phyloP scores from a whole-genome alignment of 2,888 invertebrate species.

The Anthoptus insignis region DNA sequence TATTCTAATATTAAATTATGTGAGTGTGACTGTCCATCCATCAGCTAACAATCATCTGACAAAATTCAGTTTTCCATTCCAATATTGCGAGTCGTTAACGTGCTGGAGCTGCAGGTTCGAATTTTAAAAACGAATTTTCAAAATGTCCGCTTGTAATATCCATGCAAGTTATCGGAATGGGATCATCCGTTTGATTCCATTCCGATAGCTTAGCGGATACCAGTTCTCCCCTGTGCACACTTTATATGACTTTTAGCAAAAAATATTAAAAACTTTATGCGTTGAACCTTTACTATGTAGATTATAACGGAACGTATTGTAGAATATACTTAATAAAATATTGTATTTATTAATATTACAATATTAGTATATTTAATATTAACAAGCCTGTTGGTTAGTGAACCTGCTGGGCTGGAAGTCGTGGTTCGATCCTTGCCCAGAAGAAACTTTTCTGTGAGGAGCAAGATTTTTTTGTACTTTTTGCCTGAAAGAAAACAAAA shows the following conservation, averaged over 20 bases:
- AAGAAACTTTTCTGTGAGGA: no score
- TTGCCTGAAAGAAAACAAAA: no score
- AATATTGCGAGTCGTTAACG: not conserved
- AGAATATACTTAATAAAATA: not conserved
- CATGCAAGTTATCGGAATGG: conserved; percentile 12
- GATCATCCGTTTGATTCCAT: conserved; percentile 14
- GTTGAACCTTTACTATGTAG: not conserved
- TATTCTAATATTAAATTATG: no score
- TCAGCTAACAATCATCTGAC: no score
- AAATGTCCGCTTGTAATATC: conserved; percentile 8
- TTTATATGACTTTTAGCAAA: conserved; percentile 4
- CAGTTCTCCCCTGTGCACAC: conserved; percentile 1
- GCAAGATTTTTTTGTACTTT: no score
- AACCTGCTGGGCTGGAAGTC: no score
- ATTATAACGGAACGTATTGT: not conserved
- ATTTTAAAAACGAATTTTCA: not conserved
- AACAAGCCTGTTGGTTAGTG: no score
- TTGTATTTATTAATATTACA: no score
- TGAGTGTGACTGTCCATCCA: no score
- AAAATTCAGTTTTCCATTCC: no score
- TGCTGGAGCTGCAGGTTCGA: conserved; percentile 10
- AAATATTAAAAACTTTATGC: conserved; percentile 3
- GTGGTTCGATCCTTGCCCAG: no score
- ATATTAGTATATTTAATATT: no score
- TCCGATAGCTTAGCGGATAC: conserved; percentile 16